phyloP scores from a whole-genome alignment of 2,888 invertebrate genomes.

The Trachelus iudaicus region DNA sequence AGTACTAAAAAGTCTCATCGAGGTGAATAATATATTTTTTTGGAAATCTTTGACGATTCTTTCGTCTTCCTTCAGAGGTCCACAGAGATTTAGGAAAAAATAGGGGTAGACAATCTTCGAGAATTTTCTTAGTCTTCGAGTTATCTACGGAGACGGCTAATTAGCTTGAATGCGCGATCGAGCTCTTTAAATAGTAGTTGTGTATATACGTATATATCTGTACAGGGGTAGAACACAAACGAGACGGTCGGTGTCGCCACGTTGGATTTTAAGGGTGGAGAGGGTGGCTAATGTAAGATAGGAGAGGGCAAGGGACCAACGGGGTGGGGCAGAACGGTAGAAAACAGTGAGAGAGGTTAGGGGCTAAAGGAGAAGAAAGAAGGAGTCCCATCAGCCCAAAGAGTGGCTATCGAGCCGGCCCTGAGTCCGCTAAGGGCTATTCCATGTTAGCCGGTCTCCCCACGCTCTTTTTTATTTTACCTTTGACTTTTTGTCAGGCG shows the following conservation, averaged over 20 bases:
- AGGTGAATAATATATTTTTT: no score
- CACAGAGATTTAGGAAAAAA: no score
- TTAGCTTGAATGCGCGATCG: background rate
- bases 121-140: no score
- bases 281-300: no score
- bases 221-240: background rate
- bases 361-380: slow-evolving; percentile 29
- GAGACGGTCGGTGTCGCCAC: background rate
- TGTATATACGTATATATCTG: background rate
- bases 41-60: no score
- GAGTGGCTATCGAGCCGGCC: slow-evolving; percentile 61
- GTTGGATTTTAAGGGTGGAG: no score
- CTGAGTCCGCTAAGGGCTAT: slow-evolving; percentile 60
- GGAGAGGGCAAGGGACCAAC: slow-evolving; percentile 6
- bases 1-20: no score
- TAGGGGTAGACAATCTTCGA: no score
- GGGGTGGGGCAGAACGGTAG: slow-evolving; percentile 12
- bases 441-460: slow-evolving; percentile 63
- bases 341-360: slow-evolving; percentile 32
- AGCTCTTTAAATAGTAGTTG: background rate
- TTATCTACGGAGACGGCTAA: background rate
- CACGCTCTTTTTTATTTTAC: slow-evolving; percentile 50
- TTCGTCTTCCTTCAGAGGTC: no score
- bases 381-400: slow-evolving; percentile 61
- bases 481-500: slow-evolving; percentile 38